These are phyloP conservation scores for Hipparchia sbordonii DNA, from an alignment of 2,888 invertebrate genomes.

Conservation along the genomic window DNA sequence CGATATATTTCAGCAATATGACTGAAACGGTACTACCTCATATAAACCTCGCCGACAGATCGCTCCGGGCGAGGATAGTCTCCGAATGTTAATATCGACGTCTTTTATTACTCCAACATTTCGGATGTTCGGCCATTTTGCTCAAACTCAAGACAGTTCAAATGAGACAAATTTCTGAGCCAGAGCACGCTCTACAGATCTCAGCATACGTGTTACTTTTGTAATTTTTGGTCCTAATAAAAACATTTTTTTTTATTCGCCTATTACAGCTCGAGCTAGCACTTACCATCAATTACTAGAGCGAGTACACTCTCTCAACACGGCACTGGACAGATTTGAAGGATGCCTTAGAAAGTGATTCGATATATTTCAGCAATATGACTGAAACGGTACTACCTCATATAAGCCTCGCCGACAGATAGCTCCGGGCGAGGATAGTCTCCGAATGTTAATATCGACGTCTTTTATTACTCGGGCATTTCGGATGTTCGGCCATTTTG, in stretches of 20 bases:
- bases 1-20: conserved; percentile 31
- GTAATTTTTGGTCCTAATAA: no score
- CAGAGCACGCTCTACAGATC: no score
- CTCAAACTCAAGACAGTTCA: no score
- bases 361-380: conserved; percentile 31
- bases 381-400: conserved; percentile 22
- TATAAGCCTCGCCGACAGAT: conserved; percentile 12
- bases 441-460: conserved; percentile 69
- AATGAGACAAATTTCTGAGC: no score
- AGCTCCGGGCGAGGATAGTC: conserved; percentile 58
- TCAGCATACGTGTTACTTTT: no score
- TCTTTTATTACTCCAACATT: conserved; percentile 61
- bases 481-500: conserved; percentile 30
- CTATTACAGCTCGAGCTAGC: no score
- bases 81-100: conserved; percentile 69
- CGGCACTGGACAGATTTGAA: no score
- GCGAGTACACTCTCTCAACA: no score
- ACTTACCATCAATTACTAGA: no score
- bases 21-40: conserved; percentile 23
- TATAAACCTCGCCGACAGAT: conserved; percentile 12
- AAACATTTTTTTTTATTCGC: no score
- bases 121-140: conserved; percentile 30
- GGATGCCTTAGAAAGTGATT: neutral
- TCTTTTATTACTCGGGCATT: conserved; percentile 61
- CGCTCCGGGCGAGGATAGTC: conserved; percentile 58